Conservation (phyloP, 2,113 vertebrate species). For the Passer domesticus region DNA sequence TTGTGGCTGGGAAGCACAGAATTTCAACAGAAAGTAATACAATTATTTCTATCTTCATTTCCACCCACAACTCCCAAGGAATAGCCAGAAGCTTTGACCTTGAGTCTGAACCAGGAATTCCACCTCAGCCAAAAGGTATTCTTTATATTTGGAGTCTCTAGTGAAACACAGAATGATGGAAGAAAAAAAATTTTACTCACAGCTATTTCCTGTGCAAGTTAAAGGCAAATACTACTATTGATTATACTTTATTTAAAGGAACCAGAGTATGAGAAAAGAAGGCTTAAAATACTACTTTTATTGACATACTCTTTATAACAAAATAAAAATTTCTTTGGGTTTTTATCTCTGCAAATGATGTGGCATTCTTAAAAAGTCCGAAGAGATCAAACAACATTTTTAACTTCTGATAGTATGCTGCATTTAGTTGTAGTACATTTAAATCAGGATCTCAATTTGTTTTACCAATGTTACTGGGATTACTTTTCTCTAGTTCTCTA, state of each 20-base stretch:
- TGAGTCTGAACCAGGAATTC: slow-evolving; percentile 6
- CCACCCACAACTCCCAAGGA: slow-evolving; percentile 13
- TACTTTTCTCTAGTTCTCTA: not conserved
- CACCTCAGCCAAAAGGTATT: slow-evolving; percentile 38
- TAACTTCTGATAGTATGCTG: not conserved
- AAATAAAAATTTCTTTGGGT: not conserved
- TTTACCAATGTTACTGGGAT: not conserved
- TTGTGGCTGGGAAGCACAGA: not conserved
- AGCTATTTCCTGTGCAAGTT: slow-evolving; percentile 33
- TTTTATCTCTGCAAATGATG: not conserved
- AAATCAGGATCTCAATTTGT: not conserved
- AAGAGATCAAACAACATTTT: not conserved
- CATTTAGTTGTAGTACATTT: not conserved
- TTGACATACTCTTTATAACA: not conserved
- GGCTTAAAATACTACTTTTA: not conserved
- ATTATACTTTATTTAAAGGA: not conserved
- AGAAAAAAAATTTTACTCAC: not conserved
- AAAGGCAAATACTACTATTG: not conserved
- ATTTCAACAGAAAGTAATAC: not conserved
- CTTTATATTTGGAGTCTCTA: slow-evolving; percentile 4
- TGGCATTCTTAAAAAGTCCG: not conserved
- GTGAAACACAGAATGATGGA: slow-evolving; percentile 21
- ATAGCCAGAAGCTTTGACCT: not conserved
- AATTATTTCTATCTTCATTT: slow-evolving; percentile 26
- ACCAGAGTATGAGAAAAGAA: not conserved